Evolutionary conservation across 2,888 invertebrate genomes (phyloP).

Genomic region (Catocala nupta): DNA sequence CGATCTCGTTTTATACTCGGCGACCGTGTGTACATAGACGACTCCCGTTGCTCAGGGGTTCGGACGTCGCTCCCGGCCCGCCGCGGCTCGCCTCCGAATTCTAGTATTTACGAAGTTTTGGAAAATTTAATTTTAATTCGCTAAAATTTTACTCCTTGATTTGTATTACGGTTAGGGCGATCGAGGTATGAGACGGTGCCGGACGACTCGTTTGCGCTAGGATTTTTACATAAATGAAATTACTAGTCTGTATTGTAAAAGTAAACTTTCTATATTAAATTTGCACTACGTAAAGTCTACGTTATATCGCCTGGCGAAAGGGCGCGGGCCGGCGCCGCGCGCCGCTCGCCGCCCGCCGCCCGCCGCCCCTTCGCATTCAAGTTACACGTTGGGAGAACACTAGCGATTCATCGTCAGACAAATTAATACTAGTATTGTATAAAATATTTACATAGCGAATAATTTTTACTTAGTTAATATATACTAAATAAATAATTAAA

Average conservation of each 20-base stretch:
- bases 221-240: conserved; percentile 86
- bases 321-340: conserved; percentile 84
- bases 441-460: conserved; percentile 87
- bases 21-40: conserved; percentile 81
- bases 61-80: conserved; percentile 71
- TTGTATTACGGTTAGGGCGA: conserved; percentile 85
- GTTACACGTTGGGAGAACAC: conserved; percentile 81
- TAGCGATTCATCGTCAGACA: conserved; percentile 84
- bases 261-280: conserved; percentile 85
- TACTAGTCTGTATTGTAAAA: conserved; percentile 85
- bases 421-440: conserved; percentile 86
- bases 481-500: conserved; percentile 85
- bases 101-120: conserved; percentile 87
- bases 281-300: conserved; percentile 83
- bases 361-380: conserved; percentile 75
- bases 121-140: conserved; percentile 87
- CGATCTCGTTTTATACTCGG: conserved; percentile 73
- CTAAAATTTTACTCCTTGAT: conserved; percentile 87
- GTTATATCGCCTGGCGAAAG: conserved; percentile 74
- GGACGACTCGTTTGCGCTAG: conserved; percentile 86
- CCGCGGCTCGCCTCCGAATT: conserved; percentile 81
- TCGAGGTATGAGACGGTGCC: conserved; percentile 84
- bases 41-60: conserved; percentile 81
- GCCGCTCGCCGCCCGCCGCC: conserved; percentile 43
- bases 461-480: conserved; percentile 87